These are phyloP conservation scores for Pteria penguin DNA, from an alignment of 2,888 invertebrate species.

Conservation along the genomic window DNA sequence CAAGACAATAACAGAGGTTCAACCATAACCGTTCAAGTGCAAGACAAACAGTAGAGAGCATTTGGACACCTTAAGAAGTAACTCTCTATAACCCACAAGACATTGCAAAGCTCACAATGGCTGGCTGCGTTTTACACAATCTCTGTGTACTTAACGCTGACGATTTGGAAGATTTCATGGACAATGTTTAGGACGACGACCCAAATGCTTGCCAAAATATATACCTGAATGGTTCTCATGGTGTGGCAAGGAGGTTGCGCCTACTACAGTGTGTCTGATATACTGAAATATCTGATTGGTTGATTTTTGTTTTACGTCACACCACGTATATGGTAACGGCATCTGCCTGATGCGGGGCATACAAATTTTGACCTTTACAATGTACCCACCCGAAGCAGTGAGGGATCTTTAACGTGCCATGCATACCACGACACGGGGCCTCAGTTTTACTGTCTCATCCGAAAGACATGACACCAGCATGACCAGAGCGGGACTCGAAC, in stretches of 20 bases:
- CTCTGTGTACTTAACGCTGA: slow-evolving; percentile 27
- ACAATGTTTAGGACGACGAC: slow-evolving; percentile 67
- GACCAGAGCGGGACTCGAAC: no score
- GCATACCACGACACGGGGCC: no score
- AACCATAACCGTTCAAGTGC: slow-evolving; percentile 31
- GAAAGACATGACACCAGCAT: no score
- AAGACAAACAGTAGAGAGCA: slow-evolving; percentile 37
- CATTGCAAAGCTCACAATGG: slow-evolving; percentile 13
- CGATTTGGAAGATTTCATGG: slow-evolving; percentile 56
- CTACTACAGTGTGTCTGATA: slow-evolving; percentile 12
- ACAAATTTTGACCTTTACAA: no score
- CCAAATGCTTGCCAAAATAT: slow-evolving; percentile 4
- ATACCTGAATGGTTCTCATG: slow-evolving; percentile 18
- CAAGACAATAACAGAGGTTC: slow-evolving; percentile 25
- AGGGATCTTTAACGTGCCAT: no score
- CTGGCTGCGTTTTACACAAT: slow-evolving; percentile 31
- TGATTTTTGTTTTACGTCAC: no score
- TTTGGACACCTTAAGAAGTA: slow-evolving; percentile 34
- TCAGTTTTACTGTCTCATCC: no score
- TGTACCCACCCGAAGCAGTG: no score
- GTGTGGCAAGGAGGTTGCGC: slow-evolving; percentile 13
- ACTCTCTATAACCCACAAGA: slow-evolving; percentile 11
- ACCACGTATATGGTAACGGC: no score
- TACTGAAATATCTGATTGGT: no score
- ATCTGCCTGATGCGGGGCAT: no score